Evolutionary conservation across 2,797 vertebrate genomes (phyloP).

Genomic region (Premnoplex brunnescens): DNA sequence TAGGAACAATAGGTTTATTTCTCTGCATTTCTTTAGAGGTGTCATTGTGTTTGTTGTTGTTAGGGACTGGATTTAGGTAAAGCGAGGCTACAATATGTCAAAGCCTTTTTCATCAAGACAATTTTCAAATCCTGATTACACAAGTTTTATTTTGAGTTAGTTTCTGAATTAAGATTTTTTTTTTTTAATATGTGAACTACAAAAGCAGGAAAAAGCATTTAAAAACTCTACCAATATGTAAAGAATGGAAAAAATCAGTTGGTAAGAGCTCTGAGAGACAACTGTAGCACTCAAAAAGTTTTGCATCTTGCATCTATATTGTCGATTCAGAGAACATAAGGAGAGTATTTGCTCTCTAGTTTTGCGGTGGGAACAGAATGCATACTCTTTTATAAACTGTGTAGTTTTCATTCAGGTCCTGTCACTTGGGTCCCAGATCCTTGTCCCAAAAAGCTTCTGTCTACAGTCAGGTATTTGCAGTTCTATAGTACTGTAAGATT

Average conservation of each 20-base stretch:
- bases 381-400: not conserved
- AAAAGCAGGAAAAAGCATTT: not conserved
- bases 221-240: fast-evolving
- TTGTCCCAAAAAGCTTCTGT: not conserved
- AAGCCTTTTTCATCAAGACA: not conserved
- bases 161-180: not conserved
- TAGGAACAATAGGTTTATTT: not conserved
- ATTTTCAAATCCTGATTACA: not conserved
- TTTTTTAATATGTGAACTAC: not conserved
- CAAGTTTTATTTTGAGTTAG: not conserved
- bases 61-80: not conserved
- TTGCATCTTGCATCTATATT: not conserved
- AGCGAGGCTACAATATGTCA: not conserved
- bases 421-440: not conserved
- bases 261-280: not conserved
- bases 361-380: not conserved
- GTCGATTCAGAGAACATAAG: not conserved
- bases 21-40: not conserved
- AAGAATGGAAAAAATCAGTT: not conserved
- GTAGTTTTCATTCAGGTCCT: not conserved
- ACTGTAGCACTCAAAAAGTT: not conserved
- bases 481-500: not conserved
- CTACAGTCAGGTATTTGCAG: fast-evolving
- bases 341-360: not conserved
- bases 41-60: not conserved